Conservation (phyloP, 1,140 invertebrate species). For the Adelges cooleyi region DNA sequence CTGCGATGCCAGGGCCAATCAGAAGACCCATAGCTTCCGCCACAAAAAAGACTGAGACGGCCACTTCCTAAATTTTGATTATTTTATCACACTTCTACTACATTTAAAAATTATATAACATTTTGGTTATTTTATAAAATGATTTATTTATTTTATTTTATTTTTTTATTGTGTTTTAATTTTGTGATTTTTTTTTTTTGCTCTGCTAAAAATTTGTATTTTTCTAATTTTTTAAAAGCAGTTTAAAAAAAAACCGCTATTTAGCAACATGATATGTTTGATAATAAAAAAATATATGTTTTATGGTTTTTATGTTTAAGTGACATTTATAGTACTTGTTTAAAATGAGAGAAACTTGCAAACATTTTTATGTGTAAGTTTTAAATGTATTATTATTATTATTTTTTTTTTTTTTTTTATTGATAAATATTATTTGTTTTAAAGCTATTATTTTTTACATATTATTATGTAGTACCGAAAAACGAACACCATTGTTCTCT, state of each 20-base stretch:
- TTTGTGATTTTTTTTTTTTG: constrained; percentile 26
- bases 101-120: neutral
- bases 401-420: neutral
- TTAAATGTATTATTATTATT: constrained; percentile 18
- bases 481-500: neutral
- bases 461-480: neutral
- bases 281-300: constrained; percentile 1
- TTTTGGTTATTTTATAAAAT: constrained; percentile 17
- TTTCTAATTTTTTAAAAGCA: neutral
- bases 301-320: constrained; percentile 22
- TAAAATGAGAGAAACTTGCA: neutral
- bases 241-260: constrained; percentile 3
- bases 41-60: constrained; percentile 26
- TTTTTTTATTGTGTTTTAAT: constrained; percentile 14
- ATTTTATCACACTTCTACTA: neutral
- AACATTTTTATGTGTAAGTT: neutral
- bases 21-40: constrained; percentile 16
- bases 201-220: constrained; percentile 7
- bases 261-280: constrained; percentile 4
- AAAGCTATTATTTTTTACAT: neutral
- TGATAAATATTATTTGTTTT: neutral
- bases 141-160: constrained; percentile 1
- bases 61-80: constrained; percentile 18
- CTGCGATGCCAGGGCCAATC: constrained; percentile 14
- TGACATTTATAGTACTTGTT: constrained; percentile 24